A percentile compares a stretch with the other conserved stretches of the same genome.
These are phyloP conservation scores for Bucco capensis DNA, from an alignment of 2,113 vertebrate genomes.

Conservation along the genomic window DNA sequence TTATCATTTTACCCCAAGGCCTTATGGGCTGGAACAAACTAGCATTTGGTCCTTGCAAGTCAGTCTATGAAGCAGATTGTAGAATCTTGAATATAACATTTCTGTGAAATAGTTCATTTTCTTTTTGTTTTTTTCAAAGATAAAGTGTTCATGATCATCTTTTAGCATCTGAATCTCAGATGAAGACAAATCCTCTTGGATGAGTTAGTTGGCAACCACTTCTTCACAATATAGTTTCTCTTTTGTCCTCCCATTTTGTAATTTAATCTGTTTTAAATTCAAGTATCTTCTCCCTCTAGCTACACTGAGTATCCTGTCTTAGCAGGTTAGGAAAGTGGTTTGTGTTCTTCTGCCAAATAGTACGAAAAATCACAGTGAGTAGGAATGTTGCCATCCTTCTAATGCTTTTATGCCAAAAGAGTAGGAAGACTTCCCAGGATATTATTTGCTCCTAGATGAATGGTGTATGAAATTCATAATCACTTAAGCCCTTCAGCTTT, in stretches of 20 bases:
- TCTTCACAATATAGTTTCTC: neutral
- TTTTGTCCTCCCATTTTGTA: constrained; percentile 37
- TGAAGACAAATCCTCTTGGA: neutral
- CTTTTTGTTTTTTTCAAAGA: neutral
- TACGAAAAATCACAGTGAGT: neutral
- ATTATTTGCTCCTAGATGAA: neutral
- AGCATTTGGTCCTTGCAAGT: neutral
- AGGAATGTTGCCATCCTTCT: neutral
- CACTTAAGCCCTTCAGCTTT: neutral
- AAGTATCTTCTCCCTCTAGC: constrained; percentile 15
- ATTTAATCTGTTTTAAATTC: constrained; percentile 34
- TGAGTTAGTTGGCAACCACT: neutral
- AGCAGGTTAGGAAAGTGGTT: constrained; percentile 32
- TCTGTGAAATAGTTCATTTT: neutral
- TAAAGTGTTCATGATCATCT: neutral
- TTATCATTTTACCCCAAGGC: neutral
- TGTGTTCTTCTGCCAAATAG: constrained; percentile 46
- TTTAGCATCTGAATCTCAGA: neutral
- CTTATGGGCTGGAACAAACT: neutral
- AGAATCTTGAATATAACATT: neutral
- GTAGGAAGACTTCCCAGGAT: neutral
- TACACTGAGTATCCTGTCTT: constrained; percentile 25
- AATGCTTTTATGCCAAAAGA: neutral
- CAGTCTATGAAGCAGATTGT: neutral
- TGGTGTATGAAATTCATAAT: neutral